phyloP scores from a whole-genome alignment of 1,140 invertebrate species.

The Pseudomyrmex concolor region DNA sequence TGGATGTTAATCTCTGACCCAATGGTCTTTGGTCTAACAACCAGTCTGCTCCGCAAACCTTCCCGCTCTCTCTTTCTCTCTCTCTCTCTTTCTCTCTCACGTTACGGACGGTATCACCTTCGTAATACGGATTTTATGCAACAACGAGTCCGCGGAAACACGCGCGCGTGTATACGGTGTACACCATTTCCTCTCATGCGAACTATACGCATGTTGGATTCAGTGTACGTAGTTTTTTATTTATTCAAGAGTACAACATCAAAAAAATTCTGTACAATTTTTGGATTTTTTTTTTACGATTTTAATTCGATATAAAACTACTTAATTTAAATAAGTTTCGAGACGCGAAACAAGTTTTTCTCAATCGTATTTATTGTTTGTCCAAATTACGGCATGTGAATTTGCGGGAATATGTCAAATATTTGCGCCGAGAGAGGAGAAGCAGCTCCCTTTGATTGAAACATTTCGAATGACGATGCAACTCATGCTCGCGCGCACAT shows the following conservation, averaged over 20 bases:
- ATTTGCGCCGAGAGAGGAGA: background rate
- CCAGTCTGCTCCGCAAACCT: constrained; percentile 21
- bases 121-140: constrained; percentile 57
- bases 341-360: background rate
- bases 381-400: background rate
- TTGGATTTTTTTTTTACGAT: background rate
- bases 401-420: background rate
- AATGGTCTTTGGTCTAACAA: constrained; percentile 51
- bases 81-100: background rate
- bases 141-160: constrained; percentile 42
- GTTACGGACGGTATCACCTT: constrained; percentile 31
- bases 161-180: constrained; percentile 1
- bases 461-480: background rate
- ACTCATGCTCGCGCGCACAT: background rate
- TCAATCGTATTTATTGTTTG: background rate
- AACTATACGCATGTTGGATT: background rate
- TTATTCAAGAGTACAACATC: background rate
- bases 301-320: background rate
- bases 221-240: background rate
- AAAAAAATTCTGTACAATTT: background rate
- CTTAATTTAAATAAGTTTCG: background rate
- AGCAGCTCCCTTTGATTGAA: background rate
- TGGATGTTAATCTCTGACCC: constrained; percentile 64
- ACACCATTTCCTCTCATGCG: constrained; percentile 6
- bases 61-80: background rate